Conservation (phyloP, 2,113 vertebrate genomes). For the Pygoscelis adeliae region DNA sequence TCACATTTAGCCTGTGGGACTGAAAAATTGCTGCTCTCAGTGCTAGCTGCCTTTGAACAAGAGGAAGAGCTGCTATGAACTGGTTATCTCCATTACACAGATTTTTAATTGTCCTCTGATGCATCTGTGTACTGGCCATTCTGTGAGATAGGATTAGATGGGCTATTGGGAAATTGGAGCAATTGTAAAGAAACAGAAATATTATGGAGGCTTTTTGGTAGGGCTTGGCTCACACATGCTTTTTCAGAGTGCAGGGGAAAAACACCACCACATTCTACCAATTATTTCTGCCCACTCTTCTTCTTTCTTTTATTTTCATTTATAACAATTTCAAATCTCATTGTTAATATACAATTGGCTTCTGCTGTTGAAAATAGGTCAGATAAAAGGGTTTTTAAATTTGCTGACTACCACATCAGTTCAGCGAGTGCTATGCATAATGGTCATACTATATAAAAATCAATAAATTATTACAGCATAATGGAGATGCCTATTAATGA, state of each 20-base stretch:
- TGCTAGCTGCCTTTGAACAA: neutral
- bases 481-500: neutral
- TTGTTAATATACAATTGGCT: neutral
- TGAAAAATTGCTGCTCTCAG: neutral
- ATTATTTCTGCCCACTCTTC: neutral
- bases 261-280: neutral
- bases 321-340: neutral
- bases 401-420: neutral
- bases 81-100: neutral
- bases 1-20: neutral
- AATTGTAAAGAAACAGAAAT: neutral
- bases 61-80: neutral
- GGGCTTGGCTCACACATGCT: neutral
- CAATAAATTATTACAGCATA: constrained; percentile 30
- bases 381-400: constrained; percentile 6
- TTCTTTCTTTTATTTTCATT: neutral
- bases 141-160: neutral
- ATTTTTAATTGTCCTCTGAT: neutral
- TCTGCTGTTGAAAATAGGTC: neutral
- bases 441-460: neutral
- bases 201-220: neutral
- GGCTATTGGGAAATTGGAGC: neutral
- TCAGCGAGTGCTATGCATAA: neutral
- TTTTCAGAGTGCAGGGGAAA: neutral
- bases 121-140: neutral